Base-by-base conservation (phyloP, 2,797 vertebrate species). In the Stomatorhinus walkeri region DNA sequence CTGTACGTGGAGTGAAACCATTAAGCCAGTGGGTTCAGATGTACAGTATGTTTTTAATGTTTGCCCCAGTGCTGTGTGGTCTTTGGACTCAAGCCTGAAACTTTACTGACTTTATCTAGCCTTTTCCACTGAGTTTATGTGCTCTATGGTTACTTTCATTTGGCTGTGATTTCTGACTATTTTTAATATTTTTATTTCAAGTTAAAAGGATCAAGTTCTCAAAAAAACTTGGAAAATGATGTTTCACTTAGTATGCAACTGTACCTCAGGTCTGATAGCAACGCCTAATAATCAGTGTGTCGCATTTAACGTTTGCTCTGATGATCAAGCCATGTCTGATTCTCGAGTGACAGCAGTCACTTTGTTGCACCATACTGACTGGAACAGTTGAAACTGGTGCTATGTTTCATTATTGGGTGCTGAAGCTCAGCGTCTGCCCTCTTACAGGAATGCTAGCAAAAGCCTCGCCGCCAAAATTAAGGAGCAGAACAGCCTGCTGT, bases 401-500 rank as follows among this genome's bases (percentile, higher is more conserved):
- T 46, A 6, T 46, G 14, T 40, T 0, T 49, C 9, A 22, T 9
- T 9, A 7, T 87, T 68, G 9, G 9, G 8, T 46, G 19, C 22
- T 32, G 16, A 49, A 36, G 9, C 86, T 12, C 46, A 7, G 19
- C 59, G 2, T 64, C 88, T 36, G 36, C 2, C 5, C 51, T 6
- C 85, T 85, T 6, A 79, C 90, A 95, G 92, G 54, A 89, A 89
- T 84, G 91, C 93, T 90, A 95, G 89, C 72, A 89, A 94, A 92
- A 93, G 56, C 68, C 90, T 95, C 28, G 87, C 84, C 14, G 87
- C 89, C 56, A 92, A 94, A 90, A 93, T 94, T 54, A 93, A 91
- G 91, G 90, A 90, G 68, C 91, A 95, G 90, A 94, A 93, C 90
- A 91, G 93, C 90, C 54, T 93, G 85, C 89, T 96, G 28, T 87